A percentile compares a stretch with the other conserved stretches of the same genome.
Evolutionary conservation across 2,113 vertebrate genomes (phyloP).

Genomic region (Heterotis niloticus): DNA sequence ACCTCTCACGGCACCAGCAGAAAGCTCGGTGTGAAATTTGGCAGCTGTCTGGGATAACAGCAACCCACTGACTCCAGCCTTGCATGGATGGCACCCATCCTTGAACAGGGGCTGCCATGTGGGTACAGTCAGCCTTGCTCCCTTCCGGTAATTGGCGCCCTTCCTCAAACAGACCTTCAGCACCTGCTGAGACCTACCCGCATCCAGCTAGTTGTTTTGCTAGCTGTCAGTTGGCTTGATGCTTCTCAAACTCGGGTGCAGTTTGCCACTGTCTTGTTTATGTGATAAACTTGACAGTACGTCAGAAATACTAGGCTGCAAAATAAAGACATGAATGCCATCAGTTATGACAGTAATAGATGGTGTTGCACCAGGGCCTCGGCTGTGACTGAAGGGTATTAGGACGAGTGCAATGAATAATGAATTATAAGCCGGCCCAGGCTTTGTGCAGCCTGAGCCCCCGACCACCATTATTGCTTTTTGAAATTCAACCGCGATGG

Average conservation of each 20-base stretch:
- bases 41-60: slow-evolving; percentile 49
- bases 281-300: neutral
- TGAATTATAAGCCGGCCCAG: neutral
- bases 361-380: neutral
- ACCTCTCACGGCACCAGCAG: slow-evolving; percentile 60
- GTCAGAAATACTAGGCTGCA: neutral
- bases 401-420: slow-evolving; percentile 6
- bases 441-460: neutral
- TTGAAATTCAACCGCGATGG: slow-evolving; percentile 11
- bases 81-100: neutral
- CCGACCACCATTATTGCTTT: neutral
- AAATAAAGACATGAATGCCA: neutral
- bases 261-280: neutral
- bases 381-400: neutral
- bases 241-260: neutral
- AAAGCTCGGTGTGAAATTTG: slow-evolving; percentile 66
- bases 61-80: slow-evolving; percentile 15
- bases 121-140: neutral
- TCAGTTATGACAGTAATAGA: neutral
- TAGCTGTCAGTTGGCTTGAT: neutral
- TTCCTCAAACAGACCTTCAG: neutral
- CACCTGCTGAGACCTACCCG: neutral
- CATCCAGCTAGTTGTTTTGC: neutral
- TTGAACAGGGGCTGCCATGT: neutral
- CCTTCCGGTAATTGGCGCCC: slow-evolving; percentile 1